Evolutionary conservation across 2,797 vertebrate species (phyloP), one percentile per base, ranked within the genome.

Genomic region (Falco novaeseelandiae): DNA sequence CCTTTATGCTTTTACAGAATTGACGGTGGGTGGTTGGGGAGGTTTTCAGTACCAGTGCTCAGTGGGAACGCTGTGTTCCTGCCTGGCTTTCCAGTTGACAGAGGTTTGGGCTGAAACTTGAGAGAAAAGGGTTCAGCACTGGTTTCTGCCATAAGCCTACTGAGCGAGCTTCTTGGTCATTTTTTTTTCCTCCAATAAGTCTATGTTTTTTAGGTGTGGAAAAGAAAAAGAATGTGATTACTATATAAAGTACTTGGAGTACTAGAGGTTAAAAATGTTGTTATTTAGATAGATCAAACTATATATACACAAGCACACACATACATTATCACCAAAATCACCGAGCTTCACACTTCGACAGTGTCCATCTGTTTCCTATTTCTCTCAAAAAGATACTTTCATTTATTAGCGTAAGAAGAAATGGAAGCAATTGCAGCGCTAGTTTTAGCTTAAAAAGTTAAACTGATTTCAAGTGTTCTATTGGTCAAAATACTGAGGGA

Each of bases 371-470:
- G 89, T 67, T 93, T 67, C 72, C 80, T 61, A 57, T 58, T 86
- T 48, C 66, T 85, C 81, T 85, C 79, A 67, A 42, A 17, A n/a
- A 80, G 61, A 96, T 54, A 65, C 44, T 84, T 49, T 84, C 8
- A 72, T 89, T 91, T 97, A 91, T 96, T 96, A 97, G 62, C 83
- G 70, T 10, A 34, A 92, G 63, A 26, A 21, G 49, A 90, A 96
- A 87, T 78, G 44, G 72, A 92, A 95, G 84, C 34, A 69, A 86
- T 82, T 87, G n/a, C 48, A 58, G 17, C 19, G 25, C 52, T 85
- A 34, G 59, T 66, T 91, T 81, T 44, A 61, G 26, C 52, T 77
- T 77, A 78, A 87, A 86, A 74, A 23, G 36, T 89, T 80, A n/a
- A 55, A 48, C 44, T 76, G 51, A 20, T 67, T 69, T 76, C 62